Conservation (phyloP, 2,888 invertebrate genomes). For the Micoletzkya japonica region DNA sequence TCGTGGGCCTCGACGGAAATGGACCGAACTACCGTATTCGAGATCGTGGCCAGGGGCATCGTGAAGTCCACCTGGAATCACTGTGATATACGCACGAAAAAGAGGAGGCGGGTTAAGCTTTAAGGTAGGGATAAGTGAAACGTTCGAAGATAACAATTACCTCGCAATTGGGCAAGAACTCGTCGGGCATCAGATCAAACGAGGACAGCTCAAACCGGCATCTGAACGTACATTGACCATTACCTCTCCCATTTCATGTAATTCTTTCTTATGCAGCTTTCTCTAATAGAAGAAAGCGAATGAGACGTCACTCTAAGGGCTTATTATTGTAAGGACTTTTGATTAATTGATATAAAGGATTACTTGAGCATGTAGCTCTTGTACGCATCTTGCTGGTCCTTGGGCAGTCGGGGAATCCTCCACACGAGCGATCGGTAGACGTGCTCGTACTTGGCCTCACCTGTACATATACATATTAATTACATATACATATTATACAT, state of each 20-base stretch:
- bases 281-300: no score
- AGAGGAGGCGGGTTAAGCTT: no score
- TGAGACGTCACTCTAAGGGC: no score
- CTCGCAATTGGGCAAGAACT: constrained; percentile 81
- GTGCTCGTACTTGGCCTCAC: constrained; percentile 95
- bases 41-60: constrained; percentile 92
- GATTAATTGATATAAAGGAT: not conserved
- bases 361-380: constrained; percentile 87
- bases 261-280: not conserved
- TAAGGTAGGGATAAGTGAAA: not conserved
- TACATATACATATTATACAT: not conserved
- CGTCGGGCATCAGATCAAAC: constrained; percentile 94
- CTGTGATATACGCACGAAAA: not conserved
- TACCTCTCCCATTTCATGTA: no score
- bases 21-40: constrained; percentile 92
- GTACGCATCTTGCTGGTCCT: constrained; percentile 98
- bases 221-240: constrained; percentile 32
- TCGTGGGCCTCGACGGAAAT: constrained; percentile 69
- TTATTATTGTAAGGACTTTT: not conserved
- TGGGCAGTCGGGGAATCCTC: constrained; percentile 94
- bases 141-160: not conserved
- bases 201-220: constrained; percentile 85
- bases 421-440: constrained; percentile 92
- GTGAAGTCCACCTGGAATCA: constrained; percentile 81
- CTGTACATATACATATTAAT: constrained; percentile 63